These are phyloP conservation scores for Otus sunia DNA, from an alignment of 2,113 vertebrate genomes.

Conservation along the genomic window DNA sequence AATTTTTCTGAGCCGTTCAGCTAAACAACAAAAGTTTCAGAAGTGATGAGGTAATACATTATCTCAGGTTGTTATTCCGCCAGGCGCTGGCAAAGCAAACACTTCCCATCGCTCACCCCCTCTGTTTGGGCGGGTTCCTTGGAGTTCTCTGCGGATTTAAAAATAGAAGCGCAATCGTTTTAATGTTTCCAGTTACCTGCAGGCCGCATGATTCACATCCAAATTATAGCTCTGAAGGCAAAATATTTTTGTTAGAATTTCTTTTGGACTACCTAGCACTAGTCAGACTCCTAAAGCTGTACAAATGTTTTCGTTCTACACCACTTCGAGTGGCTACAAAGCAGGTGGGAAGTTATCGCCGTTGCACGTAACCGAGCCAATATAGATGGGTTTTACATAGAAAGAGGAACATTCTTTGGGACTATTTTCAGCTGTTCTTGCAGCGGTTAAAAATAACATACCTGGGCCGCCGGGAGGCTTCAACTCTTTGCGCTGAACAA, in stretches of 20 bases:
- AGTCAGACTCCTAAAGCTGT: rapidly evolving
- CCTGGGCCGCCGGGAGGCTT: neutral
- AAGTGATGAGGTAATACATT: neutral
- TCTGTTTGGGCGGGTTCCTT: neutral
- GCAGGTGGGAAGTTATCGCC: too few relatives aligned
- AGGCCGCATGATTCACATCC: neutral
- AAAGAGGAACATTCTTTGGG: neutral
- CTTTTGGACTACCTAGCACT: neutral
- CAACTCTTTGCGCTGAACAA: neutral
- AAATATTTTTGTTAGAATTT: too few relatives aligned
- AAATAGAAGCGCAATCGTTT: neutral
- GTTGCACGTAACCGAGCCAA: neutral
- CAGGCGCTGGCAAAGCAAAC: neutral
- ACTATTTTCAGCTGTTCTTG: neutral
- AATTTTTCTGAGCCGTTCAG: neutral
- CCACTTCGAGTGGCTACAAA: too few relatives aligned
- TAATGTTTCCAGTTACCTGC: neutral
- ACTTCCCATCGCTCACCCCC: neutral
- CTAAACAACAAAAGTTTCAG: neutral
- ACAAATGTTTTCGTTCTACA: neutral
- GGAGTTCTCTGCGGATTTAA: neutral
- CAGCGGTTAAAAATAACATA: neutral
- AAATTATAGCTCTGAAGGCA: neutral
- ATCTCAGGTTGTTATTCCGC: neutral
- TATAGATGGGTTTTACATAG: too few relatives aligned